Base-by-base conservation (phyloP, 35 echinoderm and acorn worm genomes). In the Nesometra sesokonis region DNA sequence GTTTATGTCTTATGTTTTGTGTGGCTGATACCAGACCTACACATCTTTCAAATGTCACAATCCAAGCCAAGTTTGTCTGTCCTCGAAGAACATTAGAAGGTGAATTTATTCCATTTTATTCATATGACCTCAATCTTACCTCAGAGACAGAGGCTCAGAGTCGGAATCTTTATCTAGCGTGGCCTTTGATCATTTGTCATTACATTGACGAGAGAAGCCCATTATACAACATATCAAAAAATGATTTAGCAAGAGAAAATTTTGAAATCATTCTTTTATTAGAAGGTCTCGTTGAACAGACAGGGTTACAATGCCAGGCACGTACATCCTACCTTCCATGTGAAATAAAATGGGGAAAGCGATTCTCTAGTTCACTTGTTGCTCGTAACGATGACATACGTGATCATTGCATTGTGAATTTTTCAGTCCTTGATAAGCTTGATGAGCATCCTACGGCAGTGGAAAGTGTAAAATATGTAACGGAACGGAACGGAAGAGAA, bases 321-420 rank as follows among this genome's bases (percentile, higher is more conserved):
- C 79, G 92, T 0, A 99, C 93, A 33, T 99, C 96, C 0, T 99
- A 99, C 82, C 85, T 99, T 21, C 96, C 96, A 2, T 84, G 46
- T 46, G 96, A 99, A 91, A 94, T 99, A 32, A 78, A 87, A 27
- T 99, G 96, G 96, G 96, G 96, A 46, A 90, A 94, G 32, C 90
- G 96, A 29, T 99, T 99, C 79, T 92, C 87, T 36, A 92, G 87
- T 77, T 88, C 92, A 36, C 81, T 99, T 0, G 92, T 94, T 15
- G 83, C 39, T 43, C 82, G 85, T n/a, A 33, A 85, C 35, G 82
- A 92, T 3, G 88, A 94, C 47, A 19, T 27, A 13, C 7, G 21
- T 13, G 23, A 67, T 67, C 52, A 67, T 27, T 67, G 52, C 23
- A 67, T 67, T 67, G 52, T 67, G 23, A 67, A 67, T 19, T 67